Conservation (phyloP, 92 coral and sea anemone genomes). For the Palythoa heliodiscus region DNA sequence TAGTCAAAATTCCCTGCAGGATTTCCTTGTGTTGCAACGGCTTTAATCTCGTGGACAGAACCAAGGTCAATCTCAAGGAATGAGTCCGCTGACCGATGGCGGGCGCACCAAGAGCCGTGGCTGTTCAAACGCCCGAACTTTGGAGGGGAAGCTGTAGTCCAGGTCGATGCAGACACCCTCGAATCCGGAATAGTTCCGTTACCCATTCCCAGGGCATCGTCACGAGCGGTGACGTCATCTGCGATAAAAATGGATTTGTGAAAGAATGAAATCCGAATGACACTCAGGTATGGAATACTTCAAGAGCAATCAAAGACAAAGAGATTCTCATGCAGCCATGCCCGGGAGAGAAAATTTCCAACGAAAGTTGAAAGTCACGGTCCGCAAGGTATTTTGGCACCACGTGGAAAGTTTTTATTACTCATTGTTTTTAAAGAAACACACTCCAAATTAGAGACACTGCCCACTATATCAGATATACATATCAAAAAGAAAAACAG, state of each 20-base stretch:
- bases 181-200: conserved; percentile 61
- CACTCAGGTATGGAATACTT: too few relatives aligned
- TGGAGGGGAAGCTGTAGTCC: conserved; percentile 74
- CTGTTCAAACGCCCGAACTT: conserved; percentile 67
- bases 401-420: too few relatives aligned
- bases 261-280: too few relatives aligned
- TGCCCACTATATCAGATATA: too few relatives aligned
- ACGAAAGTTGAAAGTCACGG: too few relatives aligned
- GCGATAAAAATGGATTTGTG: background rate
- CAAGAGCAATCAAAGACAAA: too few relatives aligned
- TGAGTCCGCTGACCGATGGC: conserved; percentile 29
- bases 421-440: too few relatives aligned
- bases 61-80: conserved; percentile 64
- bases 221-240: conserved; percentile 15
- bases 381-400: too few relatives aligned
- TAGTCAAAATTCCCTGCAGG: conserved; percentile 81
- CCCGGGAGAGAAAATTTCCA: too few relatives aligned
- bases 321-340: too few relatives aligned
- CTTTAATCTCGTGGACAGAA: conserved; percentile 69
- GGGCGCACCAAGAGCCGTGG: conserved; percentile 74
- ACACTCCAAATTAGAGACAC: too few relatives aligned
- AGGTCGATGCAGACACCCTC: conserved; percentile 73
- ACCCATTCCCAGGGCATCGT: conserved; percentile 77
- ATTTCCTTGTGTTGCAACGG: conserved; percentile 88
- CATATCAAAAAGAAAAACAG: too few relatives aligned